Percentiles rank a stretch among this genome's conserved stretches.
Conservation (phyloP, 2,113 vertebrate genomes). For the Sceloporus tristichus region DNA sequence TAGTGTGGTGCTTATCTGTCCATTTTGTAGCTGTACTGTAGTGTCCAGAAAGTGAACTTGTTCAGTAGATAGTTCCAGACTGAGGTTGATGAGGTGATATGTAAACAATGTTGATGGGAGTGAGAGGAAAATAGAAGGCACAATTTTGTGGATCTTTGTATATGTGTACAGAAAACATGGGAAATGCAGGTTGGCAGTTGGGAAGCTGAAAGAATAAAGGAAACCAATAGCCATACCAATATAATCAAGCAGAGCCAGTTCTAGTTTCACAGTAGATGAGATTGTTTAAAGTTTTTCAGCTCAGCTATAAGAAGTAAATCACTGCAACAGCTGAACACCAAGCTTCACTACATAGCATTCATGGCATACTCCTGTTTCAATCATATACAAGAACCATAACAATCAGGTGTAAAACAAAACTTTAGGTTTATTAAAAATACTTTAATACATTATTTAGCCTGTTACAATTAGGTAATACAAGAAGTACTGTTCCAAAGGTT, state of each 20-base stretch:
- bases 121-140: too few relatives aligned
- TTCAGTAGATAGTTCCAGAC: too few relatives aligned
- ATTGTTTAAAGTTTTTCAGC: neutral
- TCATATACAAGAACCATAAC: neutral
- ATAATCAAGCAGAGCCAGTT: neutral
- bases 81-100: neutral
- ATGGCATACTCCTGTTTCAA: neutral
- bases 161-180: neutral
- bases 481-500: constrained; percentile 39
- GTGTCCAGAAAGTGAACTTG: too few relatives aligned
- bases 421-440: neutral
- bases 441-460: constrained; percentile 4
- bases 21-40: too few relatives aligned
- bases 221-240: neutral
- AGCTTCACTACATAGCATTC: neutral
- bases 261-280: neutral
- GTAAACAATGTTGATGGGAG: neutral
- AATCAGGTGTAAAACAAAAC: neutral
- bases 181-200: neutral
- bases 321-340: neutral
- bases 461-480: constrained; percentile 51
- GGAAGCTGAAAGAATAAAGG: neutral
- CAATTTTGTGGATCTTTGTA: neutral
- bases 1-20: too few relatives aligned
- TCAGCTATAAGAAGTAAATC: neutral